phyloP scores from a whole-genome alignment of 2,888 invertebrate genomes.

The Drosophila gaucha region DNA sequence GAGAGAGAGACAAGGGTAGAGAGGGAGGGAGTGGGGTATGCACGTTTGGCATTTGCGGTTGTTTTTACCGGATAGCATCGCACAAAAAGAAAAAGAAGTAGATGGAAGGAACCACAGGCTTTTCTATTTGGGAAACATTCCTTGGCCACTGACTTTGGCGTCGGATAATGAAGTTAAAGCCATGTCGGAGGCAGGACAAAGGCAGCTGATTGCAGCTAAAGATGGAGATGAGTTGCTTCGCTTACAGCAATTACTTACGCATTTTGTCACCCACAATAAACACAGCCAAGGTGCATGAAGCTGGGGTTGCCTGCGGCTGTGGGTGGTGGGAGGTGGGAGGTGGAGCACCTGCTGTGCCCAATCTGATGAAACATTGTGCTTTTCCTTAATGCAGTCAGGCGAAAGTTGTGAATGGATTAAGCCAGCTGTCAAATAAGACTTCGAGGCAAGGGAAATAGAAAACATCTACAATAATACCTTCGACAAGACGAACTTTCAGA shows the following conservation, averaged over 20 bases:
- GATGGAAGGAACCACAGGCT: constrained; percentile 42
- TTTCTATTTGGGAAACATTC: constrained; percentile 34
- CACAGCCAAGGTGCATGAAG: neutral
- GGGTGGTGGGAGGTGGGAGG: neutral
- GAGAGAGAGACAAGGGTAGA: neutral
- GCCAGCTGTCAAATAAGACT: neutral
- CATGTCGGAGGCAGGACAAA: constrained; percentile 43
- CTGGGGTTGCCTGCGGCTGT: neutral
- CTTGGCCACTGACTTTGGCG: constrained; percentile 35
- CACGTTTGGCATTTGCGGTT: constrained; percentile 38
- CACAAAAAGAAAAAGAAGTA: neutral
- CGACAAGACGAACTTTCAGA: no score
- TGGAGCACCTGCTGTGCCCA: constrained; percentile 66
- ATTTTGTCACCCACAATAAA: constrained; percentile 65
- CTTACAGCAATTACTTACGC: constrained; percentile 71
- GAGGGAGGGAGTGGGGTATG: neutral
- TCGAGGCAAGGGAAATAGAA: neutral
- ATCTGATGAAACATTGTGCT: constrained; percentile 29
- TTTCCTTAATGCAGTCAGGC: constrained; percentile 4
- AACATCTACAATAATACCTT: neutral
- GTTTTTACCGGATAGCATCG: constrained; percentile 18
- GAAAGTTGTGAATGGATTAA: neutral
- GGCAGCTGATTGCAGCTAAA: constrained; percentile 67
- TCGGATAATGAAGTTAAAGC: constrained; percentile 60
- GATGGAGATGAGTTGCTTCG: constrained; percentile 54